phyloP scores from a whole-genome alignment of 2,888 invertebrate genomes.

The Hirtodrosophila duncani region DNA sequence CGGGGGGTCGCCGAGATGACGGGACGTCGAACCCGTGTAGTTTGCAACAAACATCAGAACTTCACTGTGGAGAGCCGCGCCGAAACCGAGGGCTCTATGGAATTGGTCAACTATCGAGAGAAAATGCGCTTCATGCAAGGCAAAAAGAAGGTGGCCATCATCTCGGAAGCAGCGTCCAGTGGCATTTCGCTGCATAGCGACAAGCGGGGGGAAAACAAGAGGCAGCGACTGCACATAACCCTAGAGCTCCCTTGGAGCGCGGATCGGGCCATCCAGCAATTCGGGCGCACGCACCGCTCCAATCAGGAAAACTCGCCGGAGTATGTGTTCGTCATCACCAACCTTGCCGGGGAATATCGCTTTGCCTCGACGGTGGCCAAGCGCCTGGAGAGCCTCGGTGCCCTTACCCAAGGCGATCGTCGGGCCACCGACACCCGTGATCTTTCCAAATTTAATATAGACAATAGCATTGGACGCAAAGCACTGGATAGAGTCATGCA shows the following conservation, averaged over 20 bases:
- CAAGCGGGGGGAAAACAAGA: conserved; percentile 92
- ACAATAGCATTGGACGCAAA: conserved; percentile 96
- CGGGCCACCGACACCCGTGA: conserved; percentile 98
- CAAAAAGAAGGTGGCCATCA: conserved; percentile 97
- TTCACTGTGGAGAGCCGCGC: conserved; percentile 96
- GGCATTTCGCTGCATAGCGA: conserved; percentile 99
- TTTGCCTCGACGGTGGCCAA: conserved; percentile 98
- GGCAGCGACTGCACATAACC: conserved; percentile 98
- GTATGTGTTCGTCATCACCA: conserved; percentile 98
- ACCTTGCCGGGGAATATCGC: conserved; percentile 97
- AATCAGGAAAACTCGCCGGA: conserved; percentile 99
- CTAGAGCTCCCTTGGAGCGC: conserved; percentile 99
- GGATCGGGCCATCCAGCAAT: conserved; percentile 99
- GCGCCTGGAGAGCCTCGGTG: conserved; percentile 95
- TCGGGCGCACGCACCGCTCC: conserved; percentile 96
- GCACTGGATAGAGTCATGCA: conserved; percentile 97
- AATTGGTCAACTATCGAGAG: conserved; percentile 96
- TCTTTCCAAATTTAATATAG: conserved; percentile 98
- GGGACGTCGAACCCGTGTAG: conserved; percentile 94
- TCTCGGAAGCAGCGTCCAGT: conserved; percentile 98
- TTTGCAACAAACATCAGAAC: conserved; percentile 92
- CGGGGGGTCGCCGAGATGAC: conserved; percentile 99
- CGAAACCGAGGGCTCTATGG: conserved; percentile 95
- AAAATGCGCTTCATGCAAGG: conserved; percentile 97
- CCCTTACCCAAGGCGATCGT: conserved; percentile 98